These are phyloP conservation scores for Maniola jurtina DNA, from an alignment of 1,140 invertebrate genomes.

Conservation along the genomic window DNA sequence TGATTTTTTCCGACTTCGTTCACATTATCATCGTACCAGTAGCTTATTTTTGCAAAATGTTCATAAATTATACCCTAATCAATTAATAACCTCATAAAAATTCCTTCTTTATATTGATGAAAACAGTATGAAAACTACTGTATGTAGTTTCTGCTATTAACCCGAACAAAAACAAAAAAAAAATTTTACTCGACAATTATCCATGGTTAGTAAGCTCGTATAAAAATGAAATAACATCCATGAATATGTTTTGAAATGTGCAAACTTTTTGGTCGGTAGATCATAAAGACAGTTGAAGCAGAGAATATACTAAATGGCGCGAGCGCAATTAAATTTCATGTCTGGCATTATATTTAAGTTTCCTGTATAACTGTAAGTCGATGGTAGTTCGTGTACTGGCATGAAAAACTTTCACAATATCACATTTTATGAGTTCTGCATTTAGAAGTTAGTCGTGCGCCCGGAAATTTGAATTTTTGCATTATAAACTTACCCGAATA, in stretches of 20 bases:
- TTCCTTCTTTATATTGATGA: too few relatives aligned
- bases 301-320: constrained; percentile 7
- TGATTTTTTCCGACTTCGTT: too few relatives aligned
- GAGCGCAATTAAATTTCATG: constrained; percentile 21
- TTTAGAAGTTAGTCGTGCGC: neutral
- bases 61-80: too few relatives aligned
- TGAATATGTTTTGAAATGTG: neutral
- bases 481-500: neutral
- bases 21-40: too few relatives aligned
- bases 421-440: neutral
- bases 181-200: too few relatives aligned
- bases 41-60: too few relatives aligned
- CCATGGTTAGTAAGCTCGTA: too few relatives aligned
- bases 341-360: constrained; percentile 14
- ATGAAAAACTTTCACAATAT: constrained; percentile 1
- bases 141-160: too few relatives aligned
- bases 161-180: too few relatives aligned
- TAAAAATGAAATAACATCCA: neutral
- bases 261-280: constrained; percentile 4
- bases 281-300: constrained; percentile 5
- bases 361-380: constrained; percentile 15
- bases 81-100: too few relatives aligned
- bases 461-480: neutral
- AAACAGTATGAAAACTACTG: too few relatives aligned
- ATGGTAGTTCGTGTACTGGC: constrained; percentile 1